phyloP scores from a whole-genome alignment of 2,113 vertebrate genomes.

The Gobiocypris rarus region DNA sequence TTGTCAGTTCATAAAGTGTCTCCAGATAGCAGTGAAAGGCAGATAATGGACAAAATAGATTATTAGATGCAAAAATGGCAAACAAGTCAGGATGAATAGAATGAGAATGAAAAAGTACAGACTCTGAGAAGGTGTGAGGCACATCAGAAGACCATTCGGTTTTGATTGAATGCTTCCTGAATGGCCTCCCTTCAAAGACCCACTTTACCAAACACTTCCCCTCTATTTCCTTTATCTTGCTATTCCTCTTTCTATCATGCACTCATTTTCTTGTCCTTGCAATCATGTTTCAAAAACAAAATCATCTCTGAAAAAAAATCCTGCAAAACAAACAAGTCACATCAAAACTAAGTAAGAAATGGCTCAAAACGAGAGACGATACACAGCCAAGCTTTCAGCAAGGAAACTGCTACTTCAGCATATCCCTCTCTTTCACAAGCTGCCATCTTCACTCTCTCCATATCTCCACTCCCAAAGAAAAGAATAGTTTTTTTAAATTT shows the following conservation, averaged over 20 bases:
- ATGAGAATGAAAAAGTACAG: neutral
- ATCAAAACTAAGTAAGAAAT: constrained; percentile 34
- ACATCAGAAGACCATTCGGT: neutral
- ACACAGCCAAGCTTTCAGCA: neutral
- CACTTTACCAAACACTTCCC: neutral
- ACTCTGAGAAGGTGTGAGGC: neutral
- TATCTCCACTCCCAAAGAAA: neutral
- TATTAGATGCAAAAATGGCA: constrained; percentile 16
- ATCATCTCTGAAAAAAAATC: neutral
- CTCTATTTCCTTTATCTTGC: neutral
- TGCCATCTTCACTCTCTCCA: neutral
- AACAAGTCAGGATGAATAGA: neutral
- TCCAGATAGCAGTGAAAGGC: constrained; percentile 1
- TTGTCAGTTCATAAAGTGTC: neutral
- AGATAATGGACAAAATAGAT: constrained; percentile 16
- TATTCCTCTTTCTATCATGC: neutral
- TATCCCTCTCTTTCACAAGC: neutral
- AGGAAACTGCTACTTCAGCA: constrained; percentile 13
- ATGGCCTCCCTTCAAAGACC: constrained; percentile 5
- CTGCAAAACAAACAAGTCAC: constrained; percentile 24
- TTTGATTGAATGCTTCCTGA: constrained; percentile 11
- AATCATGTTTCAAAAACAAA: constrained; percentile 7
- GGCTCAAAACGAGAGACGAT: neutral
- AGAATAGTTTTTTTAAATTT: neutral
- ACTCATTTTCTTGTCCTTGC: neutral